Percentiles rank a stretch among this genome's conserved stretches.
phyloP scores from a whole-genome alignment of 2,113 vertebrate genomes.

The Alethe castanea region DNA sequence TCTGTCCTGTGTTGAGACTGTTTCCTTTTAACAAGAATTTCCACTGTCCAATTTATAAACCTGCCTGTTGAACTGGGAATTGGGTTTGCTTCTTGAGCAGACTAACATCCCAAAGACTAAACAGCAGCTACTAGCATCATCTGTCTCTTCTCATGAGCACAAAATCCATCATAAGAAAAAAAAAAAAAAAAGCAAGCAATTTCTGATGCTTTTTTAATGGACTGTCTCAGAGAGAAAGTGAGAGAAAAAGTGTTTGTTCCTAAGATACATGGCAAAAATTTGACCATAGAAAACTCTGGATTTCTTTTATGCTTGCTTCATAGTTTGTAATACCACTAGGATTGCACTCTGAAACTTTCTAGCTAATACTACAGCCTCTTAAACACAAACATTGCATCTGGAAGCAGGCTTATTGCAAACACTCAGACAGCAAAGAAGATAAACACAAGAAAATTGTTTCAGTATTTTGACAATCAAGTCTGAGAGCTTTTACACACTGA shows the following conservation, averaged over 20 bases:
- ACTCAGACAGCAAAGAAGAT: slow-evolving; percentile 1
- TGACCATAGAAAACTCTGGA: neutral
- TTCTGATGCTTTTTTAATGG: slow-evolving; percentile 54
- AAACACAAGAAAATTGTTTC: slow-evolving; percentile 46
- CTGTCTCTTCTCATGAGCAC: neutral
- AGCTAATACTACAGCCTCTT: slow-evolving; percentile 15
- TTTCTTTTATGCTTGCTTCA: slow-evolving; percentile 14
- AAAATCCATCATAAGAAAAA: slow-evolving; percentile 29
- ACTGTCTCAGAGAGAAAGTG: neutral
- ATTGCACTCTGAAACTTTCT: neutral
- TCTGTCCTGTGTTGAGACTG: neutral
- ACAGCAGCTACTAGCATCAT: neutral
- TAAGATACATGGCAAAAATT: neutral
- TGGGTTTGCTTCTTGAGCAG: neutral
- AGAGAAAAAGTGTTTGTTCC: neutral
- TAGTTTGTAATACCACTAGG: neutral
- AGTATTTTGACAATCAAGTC: slow-evolving; percentile 17
- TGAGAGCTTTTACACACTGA: neutral
- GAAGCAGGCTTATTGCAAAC: slow-evolving; percentile 22
- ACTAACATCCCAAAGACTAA: neutral
- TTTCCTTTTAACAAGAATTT: neutral
- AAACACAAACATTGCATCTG: slow-evolving; percentile 45
- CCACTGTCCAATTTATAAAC: neutral
- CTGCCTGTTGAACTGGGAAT: neutral
- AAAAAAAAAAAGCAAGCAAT: neutral